Conservation (phyloP, 2,888 invertebrate genomes). For the Polymixis lichenea region DNA sequence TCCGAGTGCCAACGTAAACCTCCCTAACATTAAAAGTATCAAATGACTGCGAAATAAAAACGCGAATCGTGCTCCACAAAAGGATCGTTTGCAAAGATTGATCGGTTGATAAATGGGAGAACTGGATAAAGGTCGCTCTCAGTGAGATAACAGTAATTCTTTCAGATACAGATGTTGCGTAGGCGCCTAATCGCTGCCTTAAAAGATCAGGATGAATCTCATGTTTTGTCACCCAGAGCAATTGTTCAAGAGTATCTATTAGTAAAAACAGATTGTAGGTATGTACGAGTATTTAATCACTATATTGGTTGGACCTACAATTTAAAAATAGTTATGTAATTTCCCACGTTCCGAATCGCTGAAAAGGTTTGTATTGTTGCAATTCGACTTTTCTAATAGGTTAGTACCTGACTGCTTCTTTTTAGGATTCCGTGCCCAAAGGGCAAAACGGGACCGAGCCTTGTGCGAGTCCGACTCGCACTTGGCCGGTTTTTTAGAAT, state of each 20-base stretch:
- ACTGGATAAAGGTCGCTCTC: conserved; percentile 46
- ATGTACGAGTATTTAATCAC: too few relatives aligned
- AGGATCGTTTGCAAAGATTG: conserved; percentile 55
- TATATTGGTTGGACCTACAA: background rate
- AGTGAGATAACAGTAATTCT: conserved; percentile 58
- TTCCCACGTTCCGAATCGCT: too few relatives aligned
- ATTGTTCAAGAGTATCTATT: background rate
- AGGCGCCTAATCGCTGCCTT: conserved; percentile 41
- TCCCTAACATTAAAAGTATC: conserved; percentile 31
- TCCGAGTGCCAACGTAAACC: background rate
- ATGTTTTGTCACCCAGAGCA: conserved; percentile 21
- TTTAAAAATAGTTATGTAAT: background rate
- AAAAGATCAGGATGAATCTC: conserved; percentile 38
- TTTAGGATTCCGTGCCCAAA: too few relatives aligned
- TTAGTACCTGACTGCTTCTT: background rate
- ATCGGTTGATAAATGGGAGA: conserved; percentile 59
- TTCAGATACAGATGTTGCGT: conserved; percentile 56
- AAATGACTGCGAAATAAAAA: conserved; percentile 45
- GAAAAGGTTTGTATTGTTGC: background rate
- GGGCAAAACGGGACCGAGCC: too few relatives aligned
- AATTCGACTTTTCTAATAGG: background rate
- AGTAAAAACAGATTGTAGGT: background rate
- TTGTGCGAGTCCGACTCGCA: too few relatives aligned
- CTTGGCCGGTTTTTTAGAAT: too few relatives aligned
- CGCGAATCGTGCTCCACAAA: conserved; percentile 29